These are phyloP conservation scores for Diaprepes abbreviatus DNA, from an alignment of 2,888 invertebrate genomes.

Conservation along the genomic window DNA sequence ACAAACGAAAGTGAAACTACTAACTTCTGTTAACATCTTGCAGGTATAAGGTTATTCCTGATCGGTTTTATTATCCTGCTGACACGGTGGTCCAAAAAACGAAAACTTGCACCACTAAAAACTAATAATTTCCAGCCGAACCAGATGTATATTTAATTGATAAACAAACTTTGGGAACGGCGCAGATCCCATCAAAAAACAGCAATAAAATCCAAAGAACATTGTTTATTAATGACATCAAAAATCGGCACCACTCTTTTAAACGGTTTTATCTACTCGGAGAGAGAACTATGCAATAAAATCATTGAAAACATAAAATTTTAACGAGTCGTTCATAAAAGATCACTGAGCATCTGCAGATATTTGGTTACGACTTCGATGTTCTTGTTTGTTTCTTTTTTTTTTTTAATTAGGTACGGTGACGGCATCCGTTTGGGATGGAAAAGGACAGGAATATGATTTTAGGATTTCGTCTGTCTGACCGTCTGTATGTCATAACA, in stretches of 20 bases:
- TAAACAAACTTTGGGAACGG: conserved; percentile 47
- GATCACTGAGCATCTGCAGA: conserved; percentile 46
- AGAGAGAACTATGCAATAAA: conserved; percentile 48
- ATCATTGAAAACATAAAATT: conserved; percentile 49
- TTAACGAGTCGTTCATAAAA: conserved; percentile 48
- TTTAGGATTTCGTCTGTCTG: too few species aligned
- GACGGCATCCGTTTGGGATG: conserved; percentile 24
- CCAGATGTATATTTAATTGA: conserved; percentile 47
- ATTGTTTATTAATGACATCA: conserved; percentile 49
- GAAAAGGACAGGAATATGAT: conserved; percentile 1
- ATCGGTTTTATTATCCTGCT: background rate
- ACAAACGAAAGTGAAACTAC: too few species aligned
- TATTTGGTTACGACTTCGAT: conserved; percentile 43
- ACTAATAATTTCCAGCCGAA: conserved; percentile 22
- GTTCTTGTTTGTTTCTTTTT: conserved; percentile 37
- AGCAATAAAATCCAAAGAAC: conserved; percentile 41
- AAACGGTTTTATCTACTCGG: conserved; percentile 47
- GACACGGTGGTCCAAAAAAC: conserved; percentile 30
- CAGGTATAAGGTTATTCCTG: too few species aligned
- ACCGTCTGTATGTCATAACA: too few species aligned
- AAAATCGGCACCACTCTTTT: conserved; percentile 48
- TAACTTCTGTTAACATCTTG: too few species aligned
- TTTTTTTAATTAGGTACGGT: conserved; percentile 38
- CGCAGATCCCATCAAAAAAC: conserved; percentile 42
- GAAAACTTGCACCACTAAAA: conserved; percentile 16